phyloP scores from a whole-genome alignment of 2,888 invertebrate genomes.

The Trichogramma evanescens region DNA sequence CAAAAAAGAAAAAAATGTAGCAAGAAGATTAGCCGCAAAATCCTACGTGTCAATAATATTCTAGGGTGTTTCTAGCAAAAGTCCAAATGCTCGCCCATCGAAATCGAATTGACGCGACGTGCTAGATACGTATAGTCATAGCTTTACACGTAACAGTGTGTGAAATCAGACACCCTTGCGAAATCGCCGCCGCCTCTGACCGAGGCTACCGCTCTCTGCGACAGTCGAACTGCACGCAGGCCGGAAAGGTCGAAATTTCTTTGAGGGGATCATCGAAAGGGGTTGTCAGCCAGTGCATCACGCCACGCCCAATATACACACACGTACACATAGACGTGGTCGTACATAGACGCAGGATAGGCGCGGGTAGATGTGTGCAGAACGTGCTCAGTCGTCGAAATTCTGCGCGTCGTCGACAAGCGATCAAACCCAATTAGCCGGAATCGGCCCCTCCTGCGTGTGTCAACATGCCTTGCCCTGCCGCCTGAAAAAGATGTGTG shows the following conservation, averaged over 20 bases:
- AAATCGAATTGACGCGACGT: too few species aligned
- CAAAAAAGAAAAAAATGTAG: too few species aligned
- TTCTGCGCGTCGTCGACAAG: conserved; percentile 3
- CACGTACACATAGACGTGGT: not conserved
- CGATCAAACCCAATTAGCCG: conserved; percentile 23
- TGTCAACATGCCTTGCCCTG: conserved; percentile 5
- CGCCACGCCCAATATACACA: not conserved
- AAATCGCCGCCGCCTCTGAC: not conserved
- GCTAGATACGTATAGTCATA: too few species aligned
- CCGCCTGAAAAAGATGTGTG: too few species aligned
- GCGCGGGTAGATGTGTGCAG: too few species aligned
- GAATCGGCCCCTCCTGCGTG: conserved; percentile 3
- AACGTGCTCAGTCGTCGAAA: not conserved
- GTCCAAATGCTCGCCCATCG: too few species aligned
- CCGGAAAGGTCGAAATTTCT: conserved; percentile 3
- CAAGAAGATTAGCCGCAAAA: too few species aligned
- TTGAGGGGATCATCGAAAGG: conserved; percentile 6
- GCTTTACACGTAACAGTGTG: too few species aligned
- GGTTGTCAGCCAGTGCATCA: not conserved
- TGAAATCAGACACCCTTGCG: conserved; percentile 13
- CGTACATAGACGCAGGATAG: not conserved
- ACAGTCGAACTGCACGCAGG: not conserved
- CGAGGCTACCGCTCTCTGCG: not conserved
- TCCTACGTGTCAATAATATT: too few species aligned
- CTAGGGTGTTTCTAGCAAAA: too few species aligned